Evolutionary conservation across 2,888 invertebrate species (phyloP).

Genomic region (Scotopteryx bipunctaria): DNA sequence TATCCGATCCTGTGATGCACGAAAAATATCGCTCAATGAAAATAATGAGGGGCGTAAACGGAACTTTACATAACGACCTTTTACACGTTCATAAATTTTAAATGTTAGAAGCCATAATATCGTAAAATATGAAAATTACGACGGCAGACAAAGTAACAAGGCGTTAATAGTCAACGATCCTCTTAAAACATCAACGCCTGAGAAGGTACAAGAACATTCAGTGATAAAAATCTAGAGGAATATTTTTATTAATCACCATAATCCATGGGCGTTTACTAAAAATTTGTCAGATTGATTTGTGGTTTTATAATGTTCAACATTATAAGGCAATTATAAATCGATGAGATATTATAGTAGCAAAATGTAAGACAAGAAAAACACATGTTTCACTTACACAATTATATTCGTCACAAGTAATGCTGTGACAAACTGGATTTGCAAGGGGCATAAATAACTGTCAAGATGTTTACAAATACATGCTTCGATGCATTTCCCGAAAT

Average conservation of each 20-base stretch:
- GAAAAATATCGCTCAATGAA: constrained; percentile 22
- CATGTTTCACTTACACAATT: not conserved
- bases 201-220: not conserved
- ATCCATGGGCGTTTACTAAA: not conserved
- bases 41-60: constrained; percentile 20
- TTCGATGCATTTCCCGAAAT: constrained; percentile 1
- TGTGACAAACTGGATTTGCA: constrained; percentile 2
- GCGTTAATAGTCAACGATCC: constrained; percentile 15
- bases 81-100: constrained; percentile 8
- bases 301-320: too few species aligned
- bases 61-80: constrained; percentile 6
- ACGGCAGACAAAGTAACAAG: constrained; percentile 15
- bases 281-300: too few species aligned
- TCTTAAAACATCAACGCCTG: constrained; percentile 21
- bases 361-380: not conserved
- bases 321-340: not conserved
- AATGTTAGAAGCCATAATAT: constrained; percentile 7
- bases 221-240: constrained; percentile 10
- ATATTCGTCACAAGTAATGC: not conserved
- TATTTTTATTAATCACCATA: constrained; percentile 4
- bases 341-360: not conserved
- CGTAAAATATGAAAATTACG: constrained; percentile 20
- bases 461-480: not conserved
- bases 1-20: constrained; percentile 28
- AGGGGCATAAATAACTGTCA: constrained; percentile 6